Conservation (phyloP, 2,888 invertebrate genomes). For the Lydus trimaculatus region DNA sequence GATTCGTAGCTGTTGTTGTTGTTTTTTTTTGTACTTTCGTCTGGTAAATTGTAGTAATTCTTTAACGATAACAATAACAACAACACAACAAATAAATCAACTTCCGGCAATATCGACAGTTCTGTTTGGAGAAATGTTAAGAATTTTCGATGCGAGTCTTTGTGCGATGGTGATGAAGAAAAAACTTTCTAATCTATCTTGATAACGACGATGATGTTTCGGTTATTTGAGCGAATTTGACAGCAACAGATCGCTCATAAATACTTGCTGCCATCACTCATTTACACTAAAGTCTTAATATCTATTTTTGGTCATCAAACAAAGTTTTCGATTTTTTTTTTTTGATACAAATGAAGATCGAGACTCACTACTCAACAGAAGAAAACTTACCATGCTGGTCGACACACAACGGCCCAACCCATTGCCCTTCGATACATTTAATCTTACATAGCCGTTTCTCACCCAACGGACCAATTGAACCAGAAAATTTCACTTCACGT, state of each 20-base stretch:
- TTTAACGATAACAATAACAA: not conserved
- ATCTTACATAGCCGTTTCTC: conserved; percentile 81
- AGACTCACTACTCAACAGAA: too few relatives aligned
- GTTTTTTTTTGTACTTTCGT: not conserved
- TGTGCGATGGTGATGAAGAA: not conserved
- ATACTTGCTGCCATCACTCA: not conserved
- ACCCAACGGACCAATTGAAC: conserved; percentile 75
- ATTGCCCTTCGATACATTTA: conserved; percentile 83
- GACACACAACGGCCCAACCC: conserved; percentile 85
- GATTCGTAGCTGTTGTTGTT: not conserved
- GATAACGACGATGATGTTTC: not conserved
- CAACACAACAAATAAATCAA: conserved; percentile 4
- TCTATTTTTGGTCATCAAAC: too few relatives aligned
- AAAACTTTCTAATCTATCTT: not conserved
- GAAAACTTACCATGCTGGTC: conserved; percentile 71
- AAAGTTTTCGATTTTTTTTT: too few relatives aligned
- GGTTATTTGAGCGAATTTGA: not conserved
- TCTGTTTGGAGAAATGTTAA: not conserved
- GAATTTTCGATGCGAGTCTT: not conserved
- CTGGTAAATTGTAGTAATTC: conserved; percentile 5
- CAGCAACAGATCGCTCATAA: not conserved
- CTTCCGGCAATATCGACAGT: not conserved
- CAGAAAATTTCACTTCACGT: conserved; percentile 75
- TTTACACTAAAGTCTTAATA: too few relatives aligned
- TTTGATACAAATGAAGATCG: too few relatives aligned